phyloP scores from a whole-genome alignment of 37 sponge, comb jelly and placozoan genomes.

The Spongia lamella region DNA sequence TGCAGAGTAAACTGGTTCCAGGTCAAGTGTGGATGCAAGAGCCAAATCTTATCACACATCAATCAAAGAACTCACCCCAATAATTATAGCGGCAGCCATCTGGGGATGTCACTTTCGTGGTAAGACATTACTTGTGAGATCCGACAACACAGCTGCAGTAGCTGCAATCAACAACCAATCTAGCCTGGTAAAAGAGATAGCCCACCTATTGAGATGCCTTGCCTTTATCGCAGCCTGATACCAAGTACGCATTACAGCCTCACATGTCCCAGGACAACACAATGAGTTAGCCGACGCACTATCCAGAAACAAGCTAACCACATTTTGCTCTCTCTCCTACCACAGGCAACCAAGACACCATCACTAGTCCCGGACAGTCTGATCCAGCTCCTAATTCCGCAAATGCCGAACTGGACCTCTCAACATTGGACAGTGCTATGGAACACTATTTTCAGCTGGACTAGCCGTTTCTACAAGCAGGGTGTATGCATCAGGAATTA shows the following conservation, averaged over 20 bases:
- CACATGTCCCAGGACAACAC: conserved; percentile 33
- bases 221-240: conserved; percentile 33
- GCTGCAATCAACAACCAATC: conserved; percentile 10
- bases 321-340: neutral
- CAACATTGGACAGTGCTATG: conserved; percentile 18
- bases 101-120: conserved; percentile 50
- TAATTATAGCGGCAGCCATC: conserved; percentile 41
- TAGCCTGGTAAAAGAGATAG: conserved; percentile 13
- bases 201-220: conserved; percentile 56
- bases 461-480: neutral
- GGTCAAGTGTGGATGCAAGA: conserved; percentile 13
- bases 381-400: neutral
- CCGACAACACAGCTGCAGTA: conserved; percentile 54
- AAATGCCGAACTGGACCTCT: conserved; percentile 37
- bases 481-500: conserved; percentile 5
- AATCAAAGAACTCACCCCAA: conserved; percentile 53
- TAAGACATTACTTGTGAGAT: conserved; percentile 1
- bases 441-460: conserved; percentile 20
- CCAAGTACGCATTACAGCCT: conserved; percentile 4
- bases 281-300: conserved; percentile 55
- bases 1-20: conserved; percentile 26
- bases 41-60: conserved; percentile 8
- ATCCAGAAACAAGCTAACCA: conserved; percentile 4
- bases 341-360: conserved; percentile 6
- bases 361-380: neutral